Percentiles rank a stretch among this genome's conserved stretches.
phyloP scores from a whole-genome alignment of 30 jellyfish, hydroid and myxozoan genomes.

The Cassiopea xamachana region DNA sequence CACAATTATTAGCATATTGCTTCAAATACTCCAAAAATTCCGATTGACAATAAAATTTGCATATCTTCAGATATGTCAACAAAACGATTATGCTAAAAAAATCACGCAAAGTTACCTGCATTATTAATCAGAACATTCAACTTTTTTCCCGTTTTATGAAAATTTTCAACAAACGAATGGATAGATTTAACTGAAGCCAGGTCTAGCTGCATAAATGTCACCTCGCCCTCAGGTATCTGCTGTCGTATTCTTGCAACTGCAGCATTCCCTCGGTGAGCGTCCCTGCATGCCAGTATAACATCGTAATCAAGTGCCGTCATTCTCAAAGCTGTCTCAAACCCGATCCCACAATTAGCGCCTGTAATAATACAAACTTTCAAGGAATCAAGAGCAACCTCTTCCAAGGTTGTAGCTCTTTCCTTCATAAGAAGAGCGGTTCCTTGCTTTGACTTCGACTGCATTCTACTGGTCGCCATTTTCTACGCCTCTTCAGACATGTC shows the following conservation, averaged over 20 bases:
- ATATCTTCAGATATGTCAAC: no score
- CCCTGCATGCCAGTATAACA: constrained; percentile 75
- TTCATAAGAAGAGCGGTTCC: constrained; percentile 54
- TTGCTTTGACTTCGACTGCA: constrained; percentile 26
- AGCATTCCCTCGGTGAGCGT: constrained; percentile 79
- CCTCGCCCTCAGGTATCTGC: constrained; percentile 85
- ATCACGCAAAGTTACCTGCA: constrained; percentile 51
- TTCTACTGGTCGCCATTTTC: constrained; percentile 6
- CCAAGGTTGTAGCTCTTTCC: constrained; percentile 67
- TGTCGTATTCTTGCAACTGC: constrained; percentile 77
- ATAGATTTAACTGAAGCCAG: constrained; percentile 75
- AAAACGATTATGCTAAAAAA: no score
- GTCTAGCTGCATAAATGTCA: constrained; percentile 82
- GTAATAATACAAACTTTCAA: constrained; percentile 76
- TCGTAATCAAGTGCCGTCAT: constrained; percentile 87
- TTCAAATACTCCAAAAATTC: no score
- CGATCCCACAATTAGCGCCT: constrained; percentile 78
- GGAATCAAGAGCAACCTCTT: constrained; percentile 51
- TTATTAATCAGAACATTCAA: constrained; percentile 65
- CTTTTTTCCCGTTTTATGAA: constrained; percentile 73
- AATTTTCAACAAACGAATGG: constrained; percentile 70
- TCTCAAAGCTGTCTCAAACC: constrained; percentile 68
- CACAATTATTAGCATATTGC: no score
- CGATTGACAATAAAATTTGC: no score
- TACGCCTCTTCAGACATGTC: constrained; percentile 17